Evolutionary conservation across 2,113 vertebrate species (phyloP).

Genomic region (Hydrochoerus hydrochaeris): DNA sequence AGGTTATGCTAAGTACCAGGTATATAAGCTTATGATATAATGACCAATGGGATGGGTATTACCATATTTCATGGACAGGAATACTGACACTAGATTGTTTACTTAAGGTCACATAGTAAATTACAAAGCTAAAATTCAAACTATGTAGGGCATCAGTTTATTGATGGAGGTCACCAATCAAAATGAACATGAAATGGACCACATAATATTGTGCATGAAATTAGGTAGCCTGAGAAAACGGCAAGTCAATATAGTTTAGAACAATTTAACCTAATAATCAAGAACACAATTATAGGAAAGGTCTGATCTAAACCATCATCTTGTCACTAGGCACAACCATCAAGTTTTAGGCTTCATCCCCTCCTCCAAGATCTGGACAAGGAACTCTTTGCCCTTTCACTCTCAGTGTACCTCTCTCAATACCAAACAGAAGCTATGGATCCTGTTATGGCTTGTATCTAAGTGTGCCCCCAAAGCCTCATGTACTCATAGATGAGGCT

Average conservation of each 20-base stretch:
- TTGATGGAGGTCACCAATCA: conserved; percentile 32
- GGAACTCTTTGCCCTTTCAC: not conserved
- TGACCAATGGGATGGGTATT: not conserved
- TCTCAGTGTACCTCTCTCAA: not conserved
- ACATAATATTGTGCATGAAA: not conserved
- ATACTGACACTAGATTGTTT: conserved; percentile 43
- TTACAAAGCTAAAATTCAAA: conserved; percentile 44
- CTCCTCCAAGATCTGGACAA: not conserved
- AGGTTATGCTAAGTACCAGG: not conserved
- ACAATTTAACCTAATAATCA: not conserved
- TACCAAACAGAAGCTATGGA: not conserved
- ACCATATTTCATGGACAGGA: not conserved
- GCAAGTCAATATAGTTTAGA: not conserved
- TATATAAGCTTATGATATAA: not conserved
- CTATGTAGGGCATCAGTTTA: not conserved
- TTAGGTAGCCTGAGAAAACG: conserved; percentile 13
- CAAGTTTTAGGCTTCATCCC: not conserved
- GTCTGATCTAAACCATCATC: not conserved
- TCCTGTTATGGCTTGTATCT: not conserved
- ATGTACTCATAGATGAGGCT: not conserved
- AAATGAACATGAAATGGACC: conserved; percentile 20
- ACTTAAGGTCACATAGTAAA: conserved; percentile 3
- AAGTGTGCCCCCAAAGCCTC: not conserved
- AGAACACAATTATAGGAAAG: not conserved
- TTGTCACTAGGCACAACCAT: not conserved